These are phyloP conservation scores for Tragelaphus strepsiceros DNA, from an alignment of 2,113 vertebrate species.

Conservation along the genomic window DNA sequence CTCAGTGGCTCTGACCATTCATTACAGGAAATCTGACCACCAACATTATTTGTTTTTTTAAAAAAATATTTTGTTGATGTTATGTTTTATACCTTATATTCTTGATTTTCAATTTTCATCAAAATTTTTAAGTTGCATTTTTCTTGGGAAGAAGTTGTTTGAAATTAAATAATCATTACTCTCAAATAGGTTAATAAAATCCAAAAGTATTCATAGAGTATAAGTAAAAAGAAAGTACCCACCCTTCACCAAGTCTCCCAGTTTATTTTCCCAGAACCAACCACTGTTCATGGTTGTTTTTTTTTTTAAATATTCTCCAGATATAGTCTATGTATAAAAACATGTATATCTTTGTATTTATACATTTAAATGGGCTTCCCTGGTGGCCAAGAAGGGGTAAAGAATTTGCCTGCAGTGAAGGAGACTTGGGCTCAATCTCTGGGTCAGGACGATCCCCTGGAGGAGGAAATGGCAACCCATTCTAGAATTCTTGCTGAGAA, in stretches of 20 bases:
- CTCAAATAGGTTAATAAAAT: not conserved
- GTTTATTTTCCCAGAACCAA: not conserved
- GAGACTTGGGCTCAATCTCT: not conserved
- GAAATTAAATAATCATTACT: not conserved
- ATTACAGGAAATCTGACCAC: not conserved
- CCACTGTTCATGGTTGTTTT: not conserved
- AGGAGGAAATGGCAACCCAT: not conserved
- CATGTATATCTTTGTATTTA: not conserved
- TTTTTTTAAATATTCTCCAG: not conserved
- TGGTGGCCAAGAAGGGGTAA: not conserved
- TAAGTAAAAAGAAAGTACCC: not conserved
- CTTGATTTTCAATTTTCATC: not conserved
- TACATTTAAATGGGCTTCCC: not conserved
- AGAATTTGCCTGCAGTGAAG: not conserved
- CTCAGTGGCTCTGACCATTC: not conserved
- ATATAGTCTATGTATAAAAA: not conserved
- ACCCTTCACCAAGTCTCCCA: not conserved
- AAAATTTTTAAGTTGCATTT: not conserved
- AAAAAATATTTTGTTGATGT: not conserved
- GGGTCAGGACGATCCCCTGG: not conserved
- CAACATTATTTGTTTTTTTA: not conserved
- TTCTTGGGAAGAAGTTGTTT: not conserved
- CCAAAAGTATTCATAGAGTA: not conserved
- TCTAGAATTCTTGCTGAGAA: not conserved
- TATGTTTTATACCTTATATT: not conserved